A percentile compares a stretch with the other conserved stretches of the same genome.
Conservation (phyloP, 2,888 invertebrate species). For the Leptarthrus brevirostris region DNA sequence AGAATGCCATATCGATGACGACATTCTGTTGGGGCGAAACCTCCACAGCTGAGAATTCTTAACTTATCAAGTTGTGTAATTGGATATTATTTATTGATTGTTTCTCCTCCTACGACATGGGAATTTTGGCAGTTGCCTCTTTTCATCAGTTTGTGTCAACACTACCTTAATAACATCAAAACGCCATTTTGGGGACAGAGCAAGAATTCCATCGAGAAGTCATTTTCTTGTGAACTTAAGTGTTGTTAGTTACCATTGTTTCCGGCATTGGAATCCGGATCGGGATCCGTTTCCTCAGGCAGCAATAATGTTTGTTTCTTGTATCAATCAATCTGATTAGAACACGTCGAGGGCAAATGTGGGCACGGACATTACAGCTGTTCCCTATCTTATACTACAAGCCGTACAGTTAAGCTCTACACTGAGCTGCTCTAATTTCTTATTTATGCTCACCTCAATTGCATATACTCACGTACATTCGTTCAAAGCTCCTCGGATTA, state of each 20-base stretch:
- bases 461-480: slow-evolving; percentile 1
- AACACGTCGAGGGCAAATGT: not conserved
- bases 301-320: slow-evolving; percentile 19
- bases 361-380: not conserved
- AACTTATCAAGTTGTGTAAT: slow-evolving; percentile 39
- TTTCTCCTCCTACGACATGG: not conserved
- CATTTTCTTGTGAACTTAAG: not conserved
- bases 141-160: slow-evolving; percentile 35
- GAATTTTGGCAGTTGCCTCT: slow-evolving; percentile 14
- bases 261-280: too few relatives aligned
- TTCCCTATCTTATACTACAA: not conserved
- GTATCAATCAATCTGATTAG: slow-evolving; percentile 38
- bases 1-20: not conserved
- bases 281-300: slow-evolving; percentile 1
- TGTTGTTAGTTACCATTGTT: not conserved
- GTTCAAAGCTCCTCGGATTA: not conserved
- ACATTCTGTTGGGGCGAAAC: not conserved
- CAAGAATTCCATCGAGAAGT: not conserved
- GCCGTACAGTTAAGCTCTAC: too few relatives aligned
- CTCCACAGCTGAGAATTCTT: slow-evolving; percentile 27
- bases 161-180: not conserved
- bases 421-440: not conserved
- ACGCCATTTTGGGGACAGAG: not conserved
- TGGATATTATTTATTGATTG: slow-evolving; percentile 47
- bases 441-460: not conserved